These are phyloP conservation scores for Probaryconus sp. DNA, from an alignment of 1,140 invertebrate species.

Conservation along the genomic window DNA sequence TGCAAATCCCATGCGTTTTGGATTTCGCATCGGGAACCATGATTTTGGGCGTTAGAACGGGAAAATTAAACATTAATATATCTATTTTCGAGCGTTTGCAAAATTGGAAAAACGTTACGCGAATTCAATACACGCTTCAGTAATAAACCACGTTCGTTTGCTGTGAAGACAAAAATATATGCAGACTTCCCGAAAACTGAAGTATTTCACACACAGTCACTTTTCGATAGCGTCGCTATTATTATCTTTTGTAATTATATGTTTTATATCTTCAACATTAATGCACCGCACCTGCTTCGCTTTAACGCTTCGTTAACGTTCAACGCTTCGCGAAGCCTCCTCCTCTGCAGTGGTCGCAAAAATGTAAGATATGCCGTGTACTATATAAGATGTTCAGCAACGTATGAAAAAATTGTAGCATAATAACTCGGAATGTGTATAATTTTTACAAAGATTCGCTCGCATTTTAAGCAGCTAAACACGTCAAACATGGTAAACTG, in stretches of 20 bases:
- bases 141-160: too few species aligned
- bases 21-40: too few species aligned
- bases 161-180: too few species aligned
- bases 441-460: constrained; percentile 49
- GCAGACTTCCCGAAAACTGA: constrained; percentile 18
- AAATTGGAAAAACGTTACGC: too few species aligned
- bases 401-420: constrained; percentile 56
- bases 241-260: constrained; percentile 67
- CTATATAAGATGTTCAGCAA: constrained; percentile 55
- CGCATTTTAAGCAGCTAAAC: constrained; percentile 44
- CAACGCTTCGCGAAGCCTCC: constrained; percentile 68
- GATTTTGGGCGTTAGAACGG: too few species aligned
- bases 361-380: constrained; percentile 52
- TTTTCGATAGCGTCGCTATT: constrained; percentile 55
- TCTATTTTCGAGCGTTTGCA: too few species aligned
- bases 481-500: constrained; percentile 47
- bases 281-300: constrained; percentile 70
- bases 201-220: constrained; percentile 34
- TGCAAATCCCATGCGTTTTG: too few species aligned
- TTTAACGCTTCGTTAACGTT: constrained; percentile 77
- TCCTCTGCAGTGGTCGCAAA: constrained; percentile 51
- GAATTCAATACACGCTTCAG: too few species aligned
- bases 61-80: too few species aligned
- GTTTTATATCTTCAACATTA: constrained; percentile 67
- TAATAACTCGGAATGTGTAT: constrained; percentile 46